phyloP scores from a whole-genome alignment of 1,140 invertebrate genomes.

The Platorchestia sp. region DNA sequence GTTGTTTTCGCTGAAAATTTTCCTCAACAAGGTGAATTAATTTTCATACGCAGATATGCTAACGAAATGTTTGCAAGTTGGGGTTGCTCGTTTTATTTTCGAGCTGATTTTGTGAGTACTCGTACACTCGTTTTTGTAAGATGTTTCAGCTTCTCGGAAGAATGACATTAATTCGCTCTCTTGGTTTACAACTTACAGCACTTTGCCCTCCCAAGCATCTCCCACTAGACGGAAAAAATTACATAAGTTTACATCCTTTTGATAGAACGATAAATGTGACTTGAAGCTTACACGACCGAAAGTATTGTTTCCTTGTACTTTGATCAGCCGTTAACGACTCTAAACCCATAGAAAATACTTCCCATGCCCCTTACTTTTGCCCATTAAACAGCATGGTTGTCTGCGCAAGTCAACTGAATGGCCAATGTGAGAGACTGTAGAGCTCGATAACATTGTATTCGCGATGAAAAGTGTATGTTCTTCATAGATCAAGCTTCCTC shows the following conservation, averaged over 20 bases:
- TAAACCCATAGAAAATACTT: not conserved
- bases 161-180: not conserved
- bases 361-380: not conserved
- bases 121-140: no score
- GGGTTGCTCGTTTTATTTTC: no score
- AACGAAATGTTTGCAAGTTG: no score
- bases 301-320: not conserved
- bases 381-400: not conserved
- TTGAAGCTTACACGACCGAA: not conserved
- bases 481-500: not conserved
- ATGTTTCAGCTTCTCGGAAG: not conserved
- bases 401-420: not conserved
- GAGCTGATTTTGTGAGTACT: no score
- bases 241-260: not conserved
- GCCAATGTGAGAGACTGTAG: not conserved
- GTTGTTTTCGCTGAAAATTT: not conserved
- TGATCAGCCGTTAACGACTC: not conserved
- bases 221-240: not conserved
- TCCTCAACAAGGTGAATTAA: not conserved
- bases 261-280: not conserved
- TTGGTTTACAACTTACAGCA: not conserved
- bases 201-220: not conserved
- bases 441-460: not conserved
- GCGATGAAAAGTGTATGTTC: not conserved
- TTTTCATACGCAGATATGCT: not conserved